Evolutionary conservation across 92 coral and sea anemone species (phyloP).

Genomic region (Bergia sp.): DNA sequence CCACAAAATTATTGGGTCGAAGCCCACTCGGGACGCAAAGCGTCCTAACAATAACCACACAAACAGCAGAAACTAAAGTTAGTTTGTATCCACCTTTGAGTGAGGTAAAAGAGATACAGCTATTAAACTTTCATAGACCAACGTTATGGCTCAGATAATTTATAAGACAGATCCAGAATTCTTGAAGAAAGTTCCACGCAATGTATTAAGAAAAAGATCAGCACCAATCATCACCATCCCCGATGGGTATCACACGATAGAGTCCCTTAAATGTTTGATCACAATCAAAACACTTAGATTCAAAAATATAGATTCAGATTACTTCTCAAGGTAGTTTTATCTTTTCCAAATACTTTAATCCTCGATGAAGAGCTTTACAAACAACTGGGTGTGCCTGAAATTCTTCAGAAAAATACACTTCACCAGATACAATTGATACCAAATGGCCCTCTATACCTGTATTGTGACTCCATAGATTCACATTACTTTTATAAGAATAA

Average conservation of each 20-base stretch:
- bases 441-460: neutral
- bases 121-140: too few relatives aligned
- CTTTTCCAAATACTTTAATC: neutral
- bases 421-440: neutral
- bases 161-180: too few relatives aligned
- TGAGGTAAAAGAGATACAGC: too few relatives aligned
- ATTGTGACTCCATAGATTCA: neutral
- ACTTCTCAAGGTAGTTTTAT: neutral
- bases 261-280: too few relatives aligned
- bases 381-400: neutral
- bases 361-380: neutral
- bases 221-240: too few relatives aligned
- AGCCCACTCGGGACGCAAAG: neutral
- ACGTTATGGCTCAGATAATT: too few relatives aligned
- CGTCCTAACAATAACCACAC: neutral
- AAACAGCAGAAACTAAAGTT: too few relatives aligned
- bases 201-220: too few relatives aligned
- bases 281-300: too few relatives aligned
- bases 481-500: neutral
- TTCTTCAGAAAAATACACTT: neutral
- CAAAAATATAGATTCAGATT: neutral
- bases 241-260: too few relatives aligned
- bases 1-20: neutral
- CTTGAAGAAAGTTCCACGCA: too few relatives aligned
- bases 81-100: too few relatives aligned